Evolutionary conservation across 2,888 invertebrate species (phyloP).

Genomic region (Carterocephalus palaemon): DNA sequence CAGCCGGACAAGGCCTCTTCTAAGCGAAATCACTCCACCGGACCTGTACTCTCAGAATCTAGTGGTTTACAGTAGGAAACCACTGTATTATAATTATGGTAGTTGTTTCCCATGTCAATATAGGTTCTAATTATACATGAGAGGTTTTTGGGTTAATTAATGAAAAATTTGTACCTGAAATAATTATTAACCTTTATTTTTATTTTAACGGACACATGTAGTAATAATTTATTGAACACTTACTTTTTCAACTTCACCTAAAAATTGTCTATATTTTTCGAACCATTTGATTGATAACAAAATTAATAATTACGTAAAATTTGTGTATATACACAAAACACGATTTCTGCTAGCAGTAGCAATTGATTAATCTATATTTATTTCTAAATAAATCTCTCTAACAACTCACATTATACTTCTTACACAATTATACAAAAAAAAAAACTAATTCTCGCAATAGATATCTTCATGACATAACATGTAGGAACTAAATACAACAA

Average conservation of each 20-base stretch:
- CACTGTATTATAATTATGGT: too few relatives aligned
- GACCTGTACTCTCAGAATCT: too few relatives aligned
- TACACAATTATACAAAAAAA: too few relatives aligned
- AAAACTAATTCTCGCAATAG: conserved; percentile 18
- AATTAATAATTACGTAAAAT: conserved; percentile 13
- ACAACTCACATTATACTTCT: conserved; percentile 22
- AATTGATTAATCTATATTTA: conserved; percentile 18
- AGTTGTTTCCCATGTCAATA: too few relatives aligned
- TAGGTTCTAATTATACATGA: too few relatives aligned
- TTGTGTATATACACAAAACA: conserved; percentile 21
- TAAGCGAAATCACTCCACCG: too few relatives aligned
- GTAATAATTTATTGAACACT: conserved; percentile 21
- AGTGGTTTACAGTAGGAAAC: too few relatives aligned
- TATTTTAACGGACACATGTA: conserved; percentile 22
- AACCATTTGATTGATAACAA: conserved; percentile 21
- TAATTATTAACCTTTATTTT: conserved; percentile 22
- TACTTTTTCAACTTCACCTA: conserved; percentile 8
- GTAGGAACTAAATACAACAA: conserved; percentile 1
- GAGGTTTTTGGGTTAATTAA: too few relatives aligned
- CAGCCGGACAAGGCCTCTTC: too few relatives aligned
- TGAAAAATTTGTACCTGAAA: conserved; percentile 16
- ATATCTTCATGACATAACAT: background rate
- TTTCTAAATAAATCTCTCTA: conserved; percentile 15
- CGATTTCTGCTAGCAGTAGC: conserved; percentile 13
- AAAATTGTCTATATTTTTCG: conserved; percentile 16